Evolutionary conservation across 2,888 invertebrate genomes (phyloP).

Genomic region (Gortyna flavago): DNA sequence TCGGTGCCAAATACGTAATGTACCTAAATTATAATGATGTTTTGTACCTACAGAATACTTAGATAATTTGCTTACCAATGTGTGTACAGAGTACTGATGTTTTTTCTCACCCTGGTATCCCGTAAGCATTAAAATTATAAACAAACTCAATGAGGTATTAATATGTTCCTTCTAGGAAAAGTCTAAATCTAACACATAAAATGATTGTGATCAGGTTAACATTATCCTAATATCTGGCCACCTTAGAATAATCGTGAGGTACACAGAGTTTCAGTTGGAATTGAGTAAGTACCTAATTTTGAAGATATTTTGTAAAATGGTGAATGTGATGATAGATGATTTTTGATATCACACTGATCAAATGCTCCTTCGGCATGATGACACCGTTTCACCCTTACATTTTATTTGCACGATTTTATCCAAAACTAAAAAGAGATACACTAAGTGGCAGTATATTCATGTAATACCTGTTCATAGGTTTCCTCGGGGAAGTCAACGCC

Average conservation of each 20-base stretch:
- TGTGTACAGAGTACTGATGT: conserved; percentile 83
- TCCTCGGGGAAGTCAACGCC: conserved; percentile 96
- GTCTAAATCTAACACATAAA: background rate
- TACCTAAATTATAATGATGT: background rate
- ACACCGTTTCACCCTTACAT: background rate
- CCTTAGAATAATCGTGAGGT: background rate
- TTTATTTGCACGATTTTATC: background rate
- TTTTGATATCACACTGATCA: background rate
- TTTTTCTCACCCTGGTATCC: conserved; percentile 67
- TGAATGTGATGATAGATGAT: background rate
- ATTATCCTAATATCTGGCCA: background rate
- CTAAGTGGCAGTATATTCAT: background rate
- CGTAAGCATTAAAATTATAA: conserved; percentile 61
- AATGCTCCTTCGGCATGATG: background rate
- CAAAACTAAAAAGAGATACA: background rate
- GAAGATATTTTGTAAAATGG: background rate
- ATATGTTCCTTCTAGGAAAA: background rate
- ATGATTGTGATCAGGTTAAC: background rate
- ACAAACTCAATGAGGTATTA: background rate
- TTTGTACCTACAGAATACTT: conserved; percentile 1
- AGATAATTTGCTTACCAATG: conserved; percentile 79
- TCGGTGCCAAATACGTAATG: background rate
- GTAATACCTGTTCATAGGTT: conserved; percentile 92
- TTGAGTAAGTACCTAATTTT: background rate
- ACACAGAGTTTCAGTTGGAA: background rate